A percentile compares a stretch with the other conserved stretches of the same genome.
These are phyloP conservation scores for Acomys russatus DNA, from an alignment of 2,797 vertebrate genomes.

Conservation along the genomic window DNA sequence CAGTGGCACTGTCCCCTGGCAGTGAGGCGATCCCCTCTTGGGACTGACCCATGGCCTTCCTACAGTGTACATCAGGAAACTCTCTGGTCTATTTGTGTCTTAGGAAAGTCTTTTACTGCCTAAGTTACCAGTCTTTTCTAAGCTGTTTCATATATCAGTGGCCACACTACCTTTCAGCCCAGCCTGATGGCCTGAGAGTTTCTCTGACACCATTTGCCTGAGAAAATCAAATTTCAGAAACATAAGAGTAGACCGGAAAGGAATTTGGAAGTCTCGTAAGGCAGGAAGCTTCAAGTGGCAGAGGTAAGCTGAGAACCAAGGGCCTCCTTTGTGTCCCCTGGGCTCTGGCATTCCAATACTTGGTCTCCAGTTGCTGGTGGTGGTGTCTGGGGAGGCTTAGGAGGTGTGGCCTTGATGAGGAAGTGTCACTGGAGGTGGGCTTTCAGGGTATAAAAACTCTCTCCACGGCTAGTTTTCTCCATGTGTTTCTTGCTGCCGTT, in stretches of 20 bases:
- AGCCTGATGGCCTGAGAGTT: neutral
- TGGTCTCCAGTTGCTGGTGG: neutral
- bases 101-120: neutral
- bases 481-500: neutral
- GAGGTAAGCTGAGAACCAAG: neutral
- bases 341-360: neutral
- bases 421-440: neutral
- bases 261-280: neutral
- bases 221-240: neutral
- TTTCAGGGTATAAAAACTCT: neutral
- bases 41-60: neutral
- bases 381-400: neutral
- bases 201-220: neutral
- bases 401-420: neutral
- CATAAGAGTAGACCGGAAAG: neutral
- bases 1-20: neutral
- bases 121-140: neutral
- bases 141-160: neutral
- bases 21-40: neutral
- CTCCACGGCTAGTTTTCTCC: neutral
- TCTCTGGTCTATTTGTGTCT: neutral
- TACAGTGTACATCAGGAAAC: neutral
- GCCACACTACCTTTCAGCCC: no score
- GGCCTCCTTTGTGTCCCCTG: neutral
- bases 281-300: neutral